A percentile compares a stretch with the other conserved stretches of the same genome.
Conservation (phyloP, 1,140 invertebrate species). For the Diorhabda elongata region DNA sequence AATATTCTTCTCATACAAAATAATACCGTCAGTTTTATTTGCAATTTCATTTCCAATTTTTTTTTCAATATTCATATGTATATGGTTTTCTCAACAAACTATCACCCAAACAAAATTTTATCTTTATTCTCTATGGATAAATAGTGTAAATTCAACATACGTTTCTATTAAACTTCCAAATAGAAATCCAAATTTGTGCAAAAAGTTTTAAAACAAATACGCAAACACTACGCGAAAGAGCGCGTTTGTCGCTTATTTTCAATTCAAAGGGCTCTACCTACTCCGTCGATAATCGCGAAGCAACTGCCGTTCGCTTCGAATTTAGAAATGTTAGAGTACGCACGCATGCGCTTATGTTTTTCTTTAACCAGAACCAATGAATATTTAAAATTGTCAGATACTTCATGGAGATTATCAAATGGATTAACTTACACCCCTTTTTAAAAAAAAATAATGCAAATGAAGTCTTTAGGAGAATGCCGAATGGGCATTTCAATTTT, state of each 20-base stretch:
- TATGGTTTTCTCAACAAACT: no score
- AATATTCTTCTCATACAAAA: no score
- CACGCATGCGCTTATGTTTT: slow-evolving; percentile 26
- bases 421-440: slow-evolving; percentile 13
- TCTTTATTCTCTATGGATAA: no score
- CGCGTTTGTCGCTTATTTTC: neutral
- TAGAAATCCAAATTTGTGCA: neutral
- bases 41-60: no score
- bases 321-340: slow-evolving; percentile 16
- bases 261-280: neutral
- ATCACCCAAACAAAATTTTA: no score
- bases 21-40: no score
- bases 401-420: slow-evolving; percentile 8
- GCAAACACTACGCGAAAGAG: neutral
- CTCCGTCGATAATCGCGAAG: slow-evolving; percentile 24
- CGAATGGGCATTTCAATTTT: neutral
- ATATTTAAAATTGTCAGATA: slow-evolving; percentile 21
- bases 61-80: no score
- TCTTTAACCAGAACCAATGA: slow-evolving; percentile 20
- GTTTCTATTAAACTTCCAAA: neutral
- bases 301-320: slow-evolving; percentile 25
- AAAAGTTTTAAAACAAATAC: neutral
- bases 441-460: neutral
- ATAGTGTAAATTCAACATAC: no score
- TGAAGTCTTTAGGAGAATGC: neutral